These are phyloP conservation scores for Pheucticus melanocephalus DNA, from an alignment of 2,113 vertebrate species.

Conservation along the genomic window DNA sequence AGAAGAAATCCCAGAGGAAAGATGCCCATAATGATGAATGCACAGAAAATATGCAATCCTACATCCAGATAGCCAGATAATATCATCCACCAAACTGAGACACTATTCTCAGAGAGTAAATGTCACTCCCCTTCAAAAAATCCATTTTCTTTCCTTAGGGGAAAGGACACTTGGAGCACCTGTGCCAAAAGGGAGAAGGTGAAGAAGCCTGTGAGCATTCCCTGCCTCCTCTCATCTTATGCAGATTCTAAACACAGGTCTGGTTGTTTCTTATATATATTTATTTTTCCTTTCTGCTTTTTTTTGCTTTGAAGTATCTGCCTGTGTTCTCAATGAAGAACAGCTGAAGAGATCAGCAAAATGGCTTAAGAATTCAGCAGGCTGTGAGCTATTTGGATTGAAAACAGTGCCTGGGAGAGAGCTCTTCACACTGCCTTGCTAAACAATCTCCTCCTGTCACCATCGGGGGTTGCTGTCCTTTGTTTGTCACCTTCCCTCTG, in stretches of 20 bases:
- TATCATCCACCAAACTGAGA: background rate
- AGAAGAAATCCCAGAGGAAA: background rate
- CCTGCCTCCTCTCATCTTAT: background rate
- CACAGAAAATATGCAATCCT: background rate
- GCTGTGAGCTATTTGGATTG: slow-evolving; percentile 50
- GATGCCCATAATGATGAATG: background rate
- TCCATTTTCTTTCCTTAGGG: background rate
- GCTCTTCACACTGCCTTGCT: background rate
- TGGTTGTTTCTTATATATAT: background rate
- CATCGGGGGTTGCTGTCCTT: background rate
- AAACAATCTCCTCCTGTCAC: slow-evolving; percentile 28
- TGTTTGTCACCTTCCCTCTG: slow-evolving; percentile 37
- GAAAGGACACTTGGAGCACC: background rate
- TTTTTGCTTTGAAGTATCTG: slow-evolving; percentile 10
- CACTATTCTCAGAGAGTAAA: background rate
- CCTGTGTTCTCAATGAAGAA: background rate
- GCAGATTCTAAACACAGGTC: background rate
- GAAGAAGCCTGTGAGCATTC: background rate
- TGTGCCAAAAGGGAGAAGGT: background rate
- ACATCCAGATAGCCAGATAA: background rate
- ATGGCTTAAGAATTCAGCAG: background rate
- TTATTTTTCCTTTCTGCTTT: background rate
- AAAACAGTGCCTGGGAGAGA: slow-evolving; percentile 33
- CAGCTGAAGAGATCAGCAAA: slow-evolving; percentile 33
- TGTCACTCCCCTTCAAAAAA: background rate